Base-by-base conservation (phyloP, 2,113 vertebrate species). In the Ibidorhyncha struthersii region DNA sequence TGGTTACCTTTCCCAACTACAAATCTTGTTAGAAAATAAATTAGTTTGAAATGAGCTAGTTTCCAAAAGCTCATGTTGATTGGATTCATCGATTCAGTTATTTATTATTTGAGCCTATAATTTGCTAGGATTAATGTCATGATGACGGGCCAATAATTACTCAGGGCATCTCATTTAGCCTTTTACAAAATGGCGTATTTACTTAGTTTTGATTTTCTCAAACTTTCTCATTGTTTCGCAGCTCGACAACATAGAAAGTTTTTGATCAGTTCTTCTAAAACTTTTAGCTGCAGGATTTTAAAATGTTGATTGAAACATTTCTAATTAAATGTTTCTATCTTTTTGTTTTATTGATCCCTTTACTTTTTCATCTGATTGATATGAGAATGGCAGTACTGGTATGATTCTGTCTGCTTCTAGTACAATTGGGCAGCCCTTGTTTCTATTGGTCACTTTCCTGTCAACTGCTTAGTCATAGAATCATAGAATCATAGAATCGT, bases 21-120 rank as follows among this genome's bases (percentile, higher is more conserved):
- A 82, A 14, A 87, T 71, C 83, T 91, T 78, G 38, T 90, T 89
- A 81, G 45, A 86, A 89, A 93, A 94, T 59, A 91, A 91, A 94
- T 95, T 74, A 85, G 32, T 78, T 84, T 91, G 89, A 87, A 96
- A 84, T 49, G 73, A 87, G 47, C 40, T 79, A 6, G 20, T 74
- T 89, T 94, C 63, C 72, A 95, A 91, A 90, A 92, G 59, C 41
- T 47, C 26, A 7, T 8, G n/a, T 55, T 94, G 89, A 82, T 63
- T 91, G 69, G 38, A 86, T 86, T 74, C n/a, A 91, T 94, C 0
- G 20, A 86, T 73, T 55, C 80, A 84, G 55, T 86, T 81, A 66
- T 72, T 94, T 92, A 92, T 89, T 94, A 38, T 82, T 38, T 91
- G 55, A 91, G n/a, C 32, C 70, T 47, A 72, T 85, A 67, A 89